Evolutionary conservation across 2,797 vertebrate species (phyloP), one percentile per base, ranked within the genome.

Genomic region (Tapera naevia): DNA sequence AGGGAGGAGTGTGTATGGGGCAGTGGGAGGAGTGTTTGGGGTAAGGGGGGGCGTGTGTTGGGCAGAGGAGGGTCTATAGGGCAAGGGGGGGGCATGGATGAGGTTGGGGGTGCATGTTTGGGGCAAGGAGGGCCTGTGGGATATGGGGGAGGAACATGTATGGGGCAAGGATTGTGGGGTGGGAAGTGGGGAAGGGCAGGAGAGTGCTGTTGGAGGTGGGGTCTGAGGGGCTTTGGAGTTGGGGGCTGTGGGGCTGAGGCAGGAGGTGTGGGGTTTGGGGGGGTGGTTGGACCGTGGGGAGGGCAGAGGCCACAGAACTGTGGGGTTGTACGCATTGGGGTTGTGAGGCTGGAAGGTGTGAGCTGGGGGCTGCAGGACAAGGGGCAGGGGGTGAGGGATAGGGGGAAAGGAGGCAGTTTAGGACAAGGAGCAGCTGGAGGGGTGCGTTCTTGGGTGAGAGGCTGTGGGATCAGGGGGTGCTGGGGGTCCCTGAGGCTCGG

Each of bases 331-430:
- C 22, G 24, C 39, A 4, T 27, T 27, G 17, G 48, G 73, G 27
- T 12, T 25, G 10, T 27, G 17, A 48, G 73, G 27, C 12, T 25
- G 10, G 33, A n/a, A 41, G 45, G 23, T 0, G 0, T 23, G 75
- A n/a, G 13, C 17, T 33, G 13, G 7, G n/a, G 28, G 2, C 7
- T 27, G 14, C 14, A 39, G 50, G 65, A 13, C 14, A 9, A 6
- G 12, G n/a, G 32, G 12, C 5, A 17, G 12, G 28, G 33, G 15
- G 2, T 45, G 32, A n/a, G n/a, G n/a, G n/a, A n/a, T n/a, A n/a
- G 13, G 45, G 41, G 39, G 57, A 9, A 53, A 5, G 3, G 35
- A 46, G 35, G 24, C 35, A 17, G 1, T 35, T 39, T 18, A 13
- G 37, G n/a, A n/a, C 8, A 5, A 46, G 28, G 54, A 8, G 43